A percentile compares a stretch with the other conserved stretches of the same genome.
phyloP scores from a whole-genome alignment of 2,888 invertebrate genomes.

The Limnephilus rhombicus region DNA sequence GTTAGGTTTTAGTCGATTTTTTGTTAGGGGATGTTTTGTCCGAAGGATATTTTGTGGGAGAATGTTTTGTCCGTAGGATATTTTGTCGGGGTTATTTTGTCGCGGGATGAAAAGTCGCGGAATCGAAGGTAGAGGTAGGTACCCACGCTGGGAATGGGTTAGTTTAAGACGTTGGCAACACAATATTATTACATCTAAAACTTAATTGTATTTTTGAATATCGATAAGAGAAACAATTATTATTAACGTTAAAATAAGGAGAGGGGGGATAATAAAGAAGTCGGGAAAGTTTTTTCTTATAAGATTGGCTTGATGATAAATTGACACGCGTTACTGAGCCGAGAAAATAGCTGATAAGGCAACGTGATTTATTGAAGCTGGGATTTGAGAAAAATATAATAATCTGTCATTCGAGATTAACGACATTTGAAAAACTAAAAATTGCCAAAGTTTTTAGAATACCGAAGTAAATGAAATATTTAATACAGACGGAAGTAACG shows the following conservation, averaged over 20 bases:
- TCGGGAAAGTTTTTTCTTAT: neutral
- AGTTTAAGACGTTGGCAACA: neutral
- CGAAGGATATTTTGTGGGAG: too few relatives aligned
- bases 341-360: neutral
- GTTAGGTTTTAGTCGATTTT: too few relatives aligned
- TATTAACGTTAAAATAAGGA: neutral
- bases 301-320: constrained; percentile 1
- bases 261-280: neutral
- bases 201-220: neutral
- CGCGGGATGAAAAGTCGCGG: too few relatives aligned
- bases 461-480: neutral
- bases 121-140: neutral
- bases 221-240: neutral
- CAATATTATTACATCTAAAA: neutral
- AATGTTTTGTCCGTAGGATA: too few relatives aligned
- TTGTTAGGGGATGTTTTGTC: too few relatives aligned
- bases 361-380: neutral
- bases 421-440: neutral
- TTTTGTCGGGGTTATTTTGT: too few relatives aligned
- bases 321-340: neutral
- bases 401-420: neutral
- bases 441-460: neutral
- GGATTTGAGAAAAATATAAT: neutral
- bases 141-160: neutral
- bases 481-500: neutral